A percentile compares a stretch with the other conserved stretches of the same genome.
Conservation (phyloP, 2,888 invertebrate species). For the Tortricodes alternella region DNA sequence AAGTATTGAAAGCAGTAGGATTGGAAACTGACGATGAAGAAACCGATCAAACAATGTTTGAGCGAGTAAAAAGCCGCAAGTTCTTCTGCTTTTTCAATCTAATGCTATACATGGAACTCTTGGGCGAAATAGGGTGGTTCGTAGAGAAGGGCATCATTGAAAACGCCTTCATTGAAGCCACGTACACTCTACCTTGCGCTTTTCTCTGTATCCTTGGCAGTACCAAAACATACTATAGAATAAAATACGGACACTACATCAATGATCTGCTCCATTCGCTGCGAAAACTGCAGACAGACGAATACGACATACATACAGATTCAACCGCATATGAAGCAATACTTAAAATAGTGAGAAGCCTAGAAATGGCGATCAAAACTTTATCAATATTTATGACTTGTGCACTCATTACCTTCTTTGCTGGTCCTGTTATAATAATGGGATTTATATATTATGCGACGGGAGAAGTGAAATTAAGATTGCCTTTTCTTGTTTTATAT, state of each 20-base stretch:
- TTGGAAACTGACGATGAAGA: conserved; percentile 41
- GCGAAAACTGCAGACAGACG: not conserved
- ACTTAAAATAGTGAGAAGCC: not conserved
- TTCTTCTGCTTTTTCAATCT: not conserved
- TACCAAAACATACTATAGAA: conserved; percentile 41
- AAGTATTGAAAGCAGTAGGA: conserved; percentile 35
- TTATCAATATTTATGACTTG: not conserved
- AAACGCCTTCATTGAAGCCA: conserved; percentile 41
- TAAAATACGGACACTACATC: not conserved
- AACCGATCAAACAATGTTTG: conserved; percentile 33
- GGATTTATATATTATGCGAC: not conserved
- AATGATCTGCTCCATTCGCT: not conserved
- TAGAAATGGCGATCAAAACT: not conserved
- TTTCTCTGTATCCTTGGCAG: conserved; percentile 44
- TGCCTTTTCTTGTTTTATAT: conserved; percentile 35
- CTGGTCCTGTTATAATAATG: not conserved
- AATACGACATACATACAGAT: not conserved
- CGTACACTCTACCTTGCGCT: conserved; percentile 47
- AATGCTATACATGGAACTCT: not conserved
- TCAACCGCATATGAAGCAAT: not conserved
- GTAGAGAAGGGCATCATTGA: conserved; percentile 33
- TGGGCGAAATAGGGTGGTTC: conserved; percentile 39
- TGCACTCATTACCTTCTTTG: not conserved
- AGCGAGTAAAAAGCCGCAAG: conserved; percentile 1
- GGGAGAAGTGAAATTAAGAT: not conserved